Evolutionary conservation across 2,113 vertebrate genomes (phyloP).

Genomic region (Caranx ignobilis): DNA sequence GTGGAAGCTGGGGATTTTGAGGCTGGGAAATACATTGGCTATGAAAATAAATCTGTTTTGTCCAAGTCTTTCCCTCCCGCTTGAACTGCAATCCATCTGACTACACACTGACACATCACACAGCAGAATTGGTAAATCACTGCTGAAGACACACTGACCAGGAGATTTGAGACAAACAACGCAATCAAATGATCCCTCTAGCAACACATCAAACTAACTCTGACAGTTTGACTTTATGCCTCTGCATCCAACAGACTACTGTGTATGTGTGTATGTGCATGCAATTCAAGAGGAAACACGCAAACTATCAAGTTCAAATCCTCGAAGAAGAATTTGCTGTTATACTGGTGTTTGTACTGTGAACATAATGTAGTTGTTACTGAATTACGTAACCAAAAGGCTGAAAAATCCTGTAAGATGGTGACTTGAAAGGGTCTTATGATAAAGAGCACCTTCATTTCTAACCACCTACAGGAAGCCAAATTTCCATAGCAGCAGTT

Average conservation of each 20-base stretch:
- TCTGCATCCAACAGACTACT: not conserved
- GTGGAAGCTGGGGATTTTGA: slow-evolving; percentile 63
- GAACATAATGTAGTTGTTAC: not conserved
- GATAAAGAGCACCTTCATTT: not conserved
- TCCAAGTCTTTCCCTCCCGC: slow-evolving; percentile 40
- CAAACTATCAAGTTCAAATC: not conserved
- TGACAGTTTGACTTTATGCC: not conserved
- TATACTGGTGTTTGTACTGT: not conserved
- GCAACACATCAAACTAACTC: not conserved
- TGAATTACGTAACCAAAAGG: not conserved
- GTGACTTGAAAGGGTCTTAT: not conserved
- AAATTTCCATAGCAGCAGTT: slow-evolving; percentile 19
- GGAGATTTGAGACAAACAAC: slow-evolving; percentile 12
- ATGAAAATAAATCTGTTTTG: slow-evolving; percentile 66
- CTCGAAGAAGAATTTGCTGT: not conserved
- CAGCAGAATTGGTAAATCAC: slow-evolving; percentile 47
- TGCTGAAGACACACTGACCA: slow-evolving; percentile 15
- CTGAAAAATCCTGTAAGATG: not conserved
- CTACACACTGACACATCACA: slow-evolving; percentile 47
- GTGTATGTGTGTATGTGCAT: not conserved
- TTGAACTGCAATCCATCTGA: slow-evolving; percentile 58
- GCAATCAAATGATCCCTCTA: not conserved
- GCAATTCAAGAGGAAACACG: not conserved
- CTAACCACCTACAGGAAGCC: slow-evolving; percentile 4
- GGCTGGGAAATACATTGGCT: slow-evolving; percentile 70